These are phyloP conservation scores for Agonopterix alstromeriana DNA, from an alignment of 2,888 invertebrate genomes.

Conservation along the genomic window DNA sequence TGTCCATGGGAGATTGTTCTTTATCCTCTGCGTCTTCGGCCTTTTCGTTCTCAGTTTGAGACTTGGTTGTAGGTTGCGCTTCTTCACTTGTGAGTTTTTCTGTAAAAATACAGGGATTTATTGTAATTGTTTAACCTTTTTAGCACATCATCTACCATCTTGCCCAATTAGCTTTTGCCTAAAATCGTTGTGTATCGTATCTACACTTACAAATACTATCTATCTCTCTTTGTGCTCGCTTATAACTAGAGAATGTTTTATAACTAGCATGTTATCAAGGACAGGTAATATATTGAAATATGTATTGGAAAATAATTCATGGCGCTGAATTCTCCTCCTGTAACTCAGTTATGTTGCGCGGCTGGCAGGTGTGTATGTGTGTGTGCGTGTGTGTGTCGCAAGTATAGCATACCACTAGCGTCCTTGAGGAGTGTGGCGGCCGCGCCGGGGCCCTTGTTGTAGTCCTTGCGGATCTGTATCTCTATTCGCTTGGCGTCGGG, in stretches of 20 bases:
- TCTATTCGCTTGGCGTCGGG: slow-evolving; percentile 50
- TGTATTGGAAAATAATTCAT: too few species aligned
- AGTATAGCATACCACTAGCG: neutral
- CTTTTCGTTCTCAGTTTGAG: slow-evolving; percentile 18
- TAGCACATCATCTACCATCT: too few species aligned
- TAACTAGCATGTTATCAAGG: too few species aligned
- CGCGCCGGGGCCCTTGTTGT: slow-evolving; percentile 46
- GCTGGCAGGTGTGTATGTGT: slow-evolving; percentile 82
- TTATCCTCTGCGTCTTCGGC: slow-evolving; percentile 11
- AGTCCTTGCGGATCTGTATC: slow-evolving; percentile 66
- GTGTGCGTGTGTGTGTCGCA: slow-evolving; percentile 64
- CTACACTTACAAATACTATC: too few species aligned
- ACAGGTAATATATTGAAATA: too few species aligned
- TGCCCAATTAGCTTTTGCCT: too few species aligned
- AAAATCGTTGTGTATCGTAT: too few species aligned
- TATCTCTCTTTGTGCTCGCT: too few species aligned
- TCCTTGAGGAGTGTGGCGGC: slow-evolving; percentile 18
- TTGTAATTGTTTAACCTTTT: slow-evolving; percentile 15
- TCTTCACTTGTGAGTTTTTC: neutral
- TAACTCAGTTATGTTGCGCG: slow-evolving; percentile 34
- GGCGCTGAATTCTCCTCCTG: too few species aligned
- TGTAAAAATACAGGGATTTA: neutral
- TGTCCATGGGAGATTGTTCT: slow-evolving; percentile 22
- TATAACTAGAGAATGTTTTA: too few species aligned
- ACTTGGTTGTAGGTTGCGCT: slow-evolving; percentile 10